Evolutionary conservation across 2,797 vertebrate species (phyloP).

Genomic region (Telmatherina bonti): DNA sequence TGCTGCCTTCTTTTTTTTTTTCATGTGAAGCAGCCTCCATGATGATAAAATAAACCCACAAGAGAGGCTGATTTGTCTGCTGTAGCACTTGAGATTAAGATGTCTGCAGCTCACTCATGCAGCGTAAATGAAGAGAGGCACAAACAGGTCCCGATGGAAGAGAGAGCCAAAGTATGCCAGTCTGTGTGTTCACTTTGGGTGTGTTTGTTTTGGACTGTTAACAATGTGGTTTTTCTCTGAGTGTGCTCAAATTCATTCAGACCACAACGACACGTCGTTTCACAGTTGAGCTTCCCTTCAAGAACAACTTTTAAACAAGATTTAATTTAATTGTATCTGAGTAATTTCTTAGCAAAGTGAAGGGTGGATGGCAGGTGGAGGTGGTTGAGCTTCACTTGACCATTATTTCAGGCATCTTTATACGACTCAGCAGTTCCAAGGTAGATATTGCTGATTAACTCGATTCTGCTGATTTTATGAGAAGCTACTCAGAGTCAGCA

Average conservation of each 20-base stretch:
- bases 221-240: neutral
- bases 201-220: conserved; percentile 8
- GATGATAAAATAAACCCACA: conserved; percentile 45
- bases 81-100: conserved; percentile 69
- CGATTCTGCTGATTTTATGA: neutral
- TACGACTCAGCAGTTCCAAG: neutral
- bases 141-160: conserved; percentile 26
- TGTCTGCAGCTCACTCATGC: conserved; percentile 67
- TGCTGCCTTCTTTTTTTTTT: conserved; percentile 30
- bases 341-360: neutral
- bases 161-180: conserved; percentile 9
- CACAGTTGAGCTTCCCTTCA: neutral
- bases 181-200: neutral
- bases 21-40: conserved; percentile 8
- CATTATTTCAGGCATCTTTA: neutral
- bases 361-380: no score
- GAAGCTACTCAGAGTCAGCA: no score
- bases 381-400: neutral
- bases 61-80: conserved; percentile 49
- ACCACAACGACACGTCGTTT: neutral
- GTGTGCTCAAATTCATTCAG: no score
- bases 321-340: neutral
- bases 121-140: conserved; percentile 44
- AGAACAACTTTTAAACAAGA: neutral
- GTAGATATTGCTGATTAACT: neutral